Base-by-base conservation (phyloP, 2,113 vertebrate species). In the Hippolais icterina region DNA sequence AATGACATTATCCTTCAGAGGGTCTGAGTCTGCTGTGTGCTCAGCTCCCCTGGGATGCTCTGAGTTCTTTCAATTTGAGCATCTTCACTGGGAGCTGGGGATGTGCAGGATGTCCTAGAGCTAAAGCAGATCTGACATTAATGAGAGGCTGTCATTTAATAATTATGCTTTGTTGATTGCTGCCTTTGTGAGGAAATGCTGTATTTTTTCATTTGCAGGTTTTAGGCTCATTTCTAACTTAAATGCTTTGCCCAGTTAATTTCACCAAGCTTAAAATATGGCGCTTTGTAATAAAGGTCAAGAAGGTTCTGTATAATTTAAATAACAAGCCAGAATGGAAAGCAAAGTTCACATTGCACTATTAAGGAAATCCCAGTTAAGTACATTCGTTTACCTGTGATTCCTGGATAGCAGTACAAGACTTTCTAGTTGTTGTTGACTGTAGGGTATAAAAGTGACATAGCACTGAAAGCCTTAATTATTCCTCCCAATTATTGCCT, bases 101-200 rank as follows among this genome's bases (percentile, higher is more conserved):
- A 81, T 68, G 64, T 81, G 83, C 64, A 60, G 23, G 15, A 49
- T 75, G 33, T 89, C 93, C 90, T 49, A 71, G 44, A 93, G 86
- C 79, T 78, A 92, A 86, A 94, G 83, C 5, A 5, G 70, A 71
- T 29, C 59, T 94, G 92, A 93, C 92, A 81, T 89, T 96, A 97
- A 97, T 96, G 93, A 94, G 89, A 95, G 71, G 85, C 93, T 93
- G 88, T 92, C 92, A 89, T 89, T 94, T 90, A 84, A 82, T 53
- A 82, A 87, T 15, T 64, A 53, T 81, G 60, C 92, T 90, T 83
- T 96, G 72, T 87, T 74, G 60, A 92, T 68, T 39, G 60, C 72
- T 83, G 85, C 80, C 86, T 92, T 85, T 89, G 83, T 85, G 75
- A 8, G 16, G 65, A 89, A 80, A 59, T 39, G 24, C 21, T 24